Evolutionary conservation across 2,113 vertebrate genomes (phyloP), one percentile per base, ranked within the genome.

Genomic region (Phainopepla nitens): DNA sequence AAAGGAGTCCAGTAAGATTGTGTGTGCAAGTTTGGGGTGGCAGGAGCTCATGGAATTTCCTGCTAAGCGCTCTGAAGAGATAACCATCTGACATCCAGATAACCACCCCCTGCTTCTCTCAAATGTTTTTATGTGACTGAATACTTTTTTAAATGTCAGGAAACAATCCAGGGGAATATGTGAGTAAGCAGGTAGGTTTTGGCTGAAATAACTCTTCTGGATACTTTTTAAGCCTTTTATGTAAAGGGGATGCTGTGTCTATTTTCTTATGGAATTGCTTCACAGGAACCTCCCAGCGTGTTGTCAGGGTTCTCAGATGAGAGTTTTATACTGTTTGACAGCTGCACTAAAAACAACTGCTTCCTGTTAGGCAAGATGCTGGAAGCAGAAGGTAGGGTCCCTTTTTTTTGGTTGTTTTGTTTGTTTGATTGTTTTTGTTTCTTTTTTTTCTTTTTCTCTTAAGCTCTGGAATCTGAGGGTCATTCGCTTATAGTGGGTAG

Each of bases 31-130:
- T 94, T 84, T 17, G 11, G 60, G 36, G 57, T 75, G 24, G 44
- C 3, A 14, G 54, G 57, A 89, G 49, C 73, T 91, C 6, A 4
- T 89, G 89, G 91, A 96, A 97, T 96, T 95, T 96, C 91, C 91
- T 95, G 89, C 54, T 1, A 2, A 71, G 51, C 0, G 0, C 45
- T 92, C 35, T 57, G 81, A 89, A 91, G 42, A 91, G 81, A 91
- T 70, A 95, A 87, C 87, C 77, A 91, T 93, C 83, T 93, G 91
- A 95, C 13, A 49, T 93, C 68, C 62, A 94, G 90, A 86, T 90
- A 95, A 61, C 42, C 45, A 65, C 39, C 31, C 36, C 22, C 49
- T 81, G 60, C 47, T 78, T 83, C 45, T 62, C 28, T 91, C 57
- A 41, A 72, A 60, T 56, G 17, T 39, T 56, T 80, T 77, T 41